Percentiles rank a stretch among this genome's conserved stretches.
Evolutionary conservation across 2,797 vertebrate species (phyloP).

Genomic region (Cyclopterus lumpus): DNA sequence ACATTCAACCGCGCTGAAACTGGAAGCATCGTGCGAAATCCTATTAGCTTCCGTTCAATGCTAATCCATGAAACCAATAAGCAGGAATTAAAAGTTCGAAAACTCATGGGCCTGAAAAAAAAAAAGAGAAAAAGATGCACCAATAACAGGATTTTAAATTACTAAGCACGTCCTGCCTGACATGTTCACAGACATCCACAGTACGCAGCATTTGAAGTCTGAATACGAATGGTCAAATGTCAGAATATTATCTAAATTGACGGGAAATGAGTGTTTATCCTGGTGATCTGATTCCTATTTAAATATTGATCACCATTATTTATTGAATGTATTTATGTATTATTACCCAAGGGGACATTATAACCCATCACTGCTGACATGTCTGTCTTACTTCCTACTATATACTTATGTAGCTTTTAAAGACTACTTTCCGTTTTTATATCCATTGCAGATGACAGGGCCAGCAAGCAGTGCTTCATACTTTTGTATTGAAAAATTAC

Average conservation of each 20-base stretch:
- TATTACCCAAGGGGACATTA: background rate
- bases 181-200: conserved; percentile 36
- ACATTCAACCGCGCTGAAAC: conserved; percentile 70
- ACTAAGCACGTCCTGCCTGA: conserved; percentile 50
- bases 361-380: background rate
- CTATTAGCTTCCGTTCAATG: conserved; percentile 76
- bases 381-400: background rate
- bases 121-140: conserved; percentile 42
- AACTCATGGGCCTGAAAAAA: conserved; percentile 60
- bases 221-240: conserved; percentile 26
- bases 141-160: conserved; percentile 76
- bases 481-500: background rate
- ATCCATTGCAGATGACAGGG: background rate
- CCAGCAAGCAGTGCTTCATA: background rate
- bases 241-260: background rate
- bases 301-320: background rate
- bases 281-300: background rate
- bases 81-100: conserved; percentile 76
- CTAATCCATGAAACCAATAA: conserved; percentile 81
- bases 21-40: conserved; percentile 72
- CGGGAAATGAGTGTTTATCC: background rate
- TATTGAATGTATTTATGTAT: background rate
- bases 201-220: conserved; percentile 34
- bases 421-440: background rate
- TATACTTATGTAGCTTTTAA: background rate